These are phyloP conservation scores for Xanthorhoe designata DNA, from an alignment of 2,888 invertebrate genomes.

Conservation along the genomic window DNA sequence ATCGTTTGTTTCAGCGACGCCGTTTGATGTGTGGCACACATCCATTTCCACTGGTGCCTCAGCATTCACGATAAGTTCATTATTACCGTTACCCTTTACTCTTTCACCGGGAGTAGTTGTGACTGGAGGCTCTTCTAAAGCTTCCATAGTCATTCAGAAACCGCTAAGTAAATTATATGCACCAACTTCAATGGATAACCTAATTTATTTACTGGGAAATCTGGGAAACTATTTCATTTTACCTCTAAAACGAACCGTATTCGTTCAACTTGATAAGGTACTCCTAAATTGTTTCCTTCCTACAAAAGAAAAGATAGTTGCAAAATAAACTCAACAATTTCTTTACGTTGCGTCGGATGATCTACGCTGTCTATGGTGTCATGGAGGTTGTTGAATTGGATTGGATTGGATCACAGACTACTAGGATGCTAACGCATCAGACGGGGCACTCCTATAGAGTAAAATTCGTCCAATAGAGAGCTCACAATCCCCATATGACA, in stretches of 20 bases:
- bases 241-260: conserved; percentile 13
- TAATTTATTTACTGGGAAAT: conserved; percentile 23
- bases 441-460: too few species aligned
- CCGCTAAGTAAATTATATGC: conserved; percentile 32
- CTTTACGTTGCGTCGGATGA: conserved; percentile 54
- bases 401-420: too few species aligned
- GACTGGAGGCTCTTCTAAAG: conserved; percentile 54
- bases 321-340: conserved; percentile 46
- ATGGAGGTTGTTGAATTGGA: too few species aligned
- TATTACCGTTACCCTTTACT: conserved; percentile 57
- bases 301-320: conserved; percentile 34
- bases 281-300: neutral
- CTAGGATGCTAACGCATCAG: too few species aligned
- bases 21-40: conserved; percentile 73
- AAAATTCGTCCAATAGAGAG: too few species aligned
- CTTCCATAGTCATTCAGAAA: conserved; percentile 50
- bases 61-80: conserved; percentile 43
- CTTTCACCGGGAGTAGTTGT: conserved; percentile 52
- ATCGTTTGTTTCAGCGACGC: conserved; percentile 58
- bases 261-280: conserved; percentile 9
- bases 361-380: conserved; percentile 36
- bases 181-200: conserved; percentile 46
- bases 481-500: too few species aligned
- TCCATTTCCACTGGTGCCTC: conserved; percentile 55
- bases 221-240: conserved; percentile 16